Evolutionary conservation across 2,797 vertebrate species (phyloP).

Genomic region (Tympanoctomys barrerae): DNA sequence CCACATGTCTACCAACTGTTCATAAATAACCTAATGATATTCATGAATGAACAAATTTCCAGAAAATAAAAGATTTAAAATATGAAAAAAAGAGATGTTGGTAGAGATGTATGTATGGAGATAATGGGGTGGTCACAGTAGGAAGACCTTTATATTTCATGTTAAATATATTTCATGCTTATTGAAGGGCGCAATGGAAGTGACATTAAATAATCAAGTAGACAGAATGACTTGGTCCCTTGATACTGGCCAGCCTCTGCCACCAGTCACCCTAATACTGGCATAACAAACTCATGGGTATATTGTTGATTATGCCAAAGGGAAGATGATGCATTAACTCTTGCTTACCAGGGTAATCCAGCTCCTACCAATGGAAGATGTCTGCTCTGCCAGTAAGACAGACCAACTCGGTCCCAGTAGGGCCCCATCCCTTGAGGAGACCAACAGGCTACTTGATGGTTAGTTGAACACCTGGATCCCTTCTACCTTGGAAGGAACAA

Average conservation of each 20-base stretch:
- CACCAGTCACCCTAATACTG: not conserved
- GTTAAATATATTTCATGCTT: too few species aligned
- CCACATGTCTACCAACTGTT: conserved; percentile 65
- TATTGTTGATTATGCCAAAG: too few species aligned
- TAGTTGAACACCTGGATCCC: not conserved
- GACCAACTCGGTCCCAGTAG: not conserved
- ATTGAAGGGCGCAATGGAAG: not conserved
- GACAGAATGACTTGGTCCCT: not conserved
- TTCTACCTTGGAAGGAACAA: not conserved
- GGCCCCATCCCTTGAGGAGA: not conserved
- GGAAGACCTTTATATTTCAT: not conserved
- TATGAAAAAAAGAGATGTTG: not conserved
- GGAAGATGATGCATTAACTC: not conserved
- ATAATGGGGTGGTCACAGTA: not conserved
- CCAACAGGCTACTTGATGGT: not conserved
- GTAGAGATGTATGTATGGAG: not conserved
- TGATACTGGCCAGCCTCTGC: not conserved
- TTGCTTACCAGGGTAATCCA: not conserved
- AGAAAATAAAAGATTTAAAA: conserved; percentile 47
- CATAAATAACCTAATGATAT: conserved; percentile 65
- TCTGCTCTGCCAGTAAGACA: not conserved
- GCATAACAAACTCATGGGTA: not conserved
- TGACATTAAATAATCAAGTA: not conserved
- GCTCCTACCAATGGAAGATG: not conserved
- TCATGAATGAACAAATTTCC: not conserved